Percentiles rank a stretch among this genome's conserved stretches.
Evolutionary conservation across 1,140 invertebrate species (phyloP).

Genomic region (Apis laboriosa): DNA sequence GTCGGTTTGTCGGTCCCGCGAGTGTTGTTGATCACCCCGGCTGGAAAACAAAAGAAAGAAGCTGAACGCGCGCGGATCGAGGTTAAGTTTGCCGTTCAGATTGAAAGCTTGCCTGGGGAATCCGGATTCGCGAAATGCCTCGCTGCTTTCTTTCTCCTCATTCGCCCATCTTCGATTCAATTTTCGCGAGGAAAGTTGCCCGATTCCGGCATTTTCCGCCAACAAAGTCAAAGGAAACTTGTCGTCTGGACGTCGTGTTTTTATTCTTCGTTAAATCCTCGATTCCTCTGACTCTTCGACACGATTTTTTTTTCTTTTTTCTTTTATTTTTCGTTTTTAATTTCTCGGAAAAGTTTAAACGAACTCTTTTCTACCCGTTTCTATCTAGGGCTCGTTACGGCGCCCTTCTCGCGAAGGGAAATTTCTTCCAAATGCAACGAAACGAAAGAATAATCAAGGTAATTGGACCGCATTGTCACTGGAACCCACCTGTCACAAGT

Average conservation of each 20-base stretch:
- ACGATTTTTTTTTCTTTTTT: not conserved
- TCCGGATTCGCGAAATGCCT: not conserved
- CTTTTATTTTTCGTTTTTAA: not conserved
- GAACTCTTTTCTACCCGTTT: not conserved
- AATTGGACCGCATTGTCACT: slow-evolving; percentile 22
- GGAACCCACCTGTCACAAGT: slow-evolving; percentile 15
- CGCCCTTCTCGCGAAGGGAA: not conserved
- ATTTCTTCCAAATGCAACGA: not conserved
- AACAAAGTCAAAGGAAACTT: not conserved
- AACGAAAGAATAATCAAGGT: not conserved
- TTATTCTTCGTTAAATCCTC: not conserved
- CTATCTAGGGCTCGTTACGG: not conserved
- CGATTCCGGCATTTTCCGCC: not conserved
- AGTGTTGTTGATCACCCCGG: not conserved
- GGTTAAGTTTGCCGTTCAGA: slow-evolving; percentile 25
- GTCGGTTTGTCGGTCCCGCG: not conserved
- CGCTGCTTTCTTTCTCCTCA: too few relatives aligned
- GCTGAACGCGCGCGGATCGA: not conserved
- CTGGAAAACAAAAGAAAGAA: not conserved
- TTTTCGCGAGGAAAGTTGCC: not conserved
- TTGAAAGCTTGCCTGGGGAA: not conserved
- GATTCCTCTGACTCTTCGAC: not conserved
- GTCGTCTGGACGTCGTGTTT: not conserved
- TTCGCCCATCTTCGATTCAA: slow-evolving; percentile 19
- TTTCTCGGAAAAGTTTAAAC: not conserved